phyloP scores from a whole-genome alignment of 2,888 invertebrate genomes.

The Lithophane socia region DNA sequence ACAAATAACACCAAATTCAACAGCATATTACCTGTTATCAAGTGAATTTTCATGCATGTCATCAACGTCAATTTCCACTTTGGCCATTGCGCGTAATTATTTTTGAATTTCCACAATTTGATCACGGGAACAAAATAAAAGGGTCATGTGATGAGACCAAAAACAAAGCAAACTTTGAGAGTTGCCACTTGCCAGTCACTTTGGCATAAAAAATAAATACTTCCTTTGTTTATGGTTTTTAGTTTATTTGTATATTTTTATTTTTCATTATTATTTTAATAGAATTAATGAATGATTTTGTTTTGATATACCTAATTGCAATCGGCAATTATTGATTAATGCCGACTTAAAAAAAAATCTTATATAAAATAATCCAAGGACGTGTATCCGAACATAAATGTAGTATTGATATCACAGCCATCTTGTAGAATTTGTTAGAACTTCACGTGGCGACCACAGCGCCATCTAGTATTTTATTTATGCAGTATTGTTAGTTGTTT shows the following conservation, averaged over 20 bases:
- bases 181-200: slow-evolving; percentile 58
- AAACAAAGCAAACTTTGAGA: slow-evolving; percentile 72
- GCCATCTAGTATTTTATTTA: slow-evolving; percentile 13
- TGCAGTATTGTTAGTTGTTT: neutral
- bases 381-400: neutral
- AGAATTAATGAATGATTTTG: too few relatives aligned
- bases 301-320: neutral
- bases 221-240: slow-evolving; percentile 17
- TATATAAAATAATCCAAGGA: neutral
- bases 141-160: slow-evolving; percentile 92
- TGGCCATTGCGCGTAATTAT: slow-evolving; percentile 89
- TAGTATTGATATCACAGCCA: slow-evolving; percentile 1
- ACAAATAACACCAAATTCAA: slow-evolving; percentile 61
- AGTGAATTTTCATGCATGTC: slow-evolving; percentile 91
- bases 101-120: slow-evolving; percentile 92
- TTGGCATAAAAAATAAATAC: neutral
- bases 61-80: slow-evolving; percentile 89
- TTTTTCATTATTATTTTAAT: neutral
- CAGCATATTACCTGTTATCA: slow-evolving; percentile 90
- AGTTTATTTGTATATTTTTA: neutral
- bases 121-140: slow-evolving; percentile 93
- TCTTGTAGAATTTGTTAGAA: neutral
- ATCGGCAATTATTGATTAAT: too few relatives aligned
- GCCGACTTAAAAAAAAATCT: fast-evolving
- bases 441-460: neutral